Conservation (phyloP, 2,113 vertebrate genomes). For the Oceanites oceanicus region DNA sequence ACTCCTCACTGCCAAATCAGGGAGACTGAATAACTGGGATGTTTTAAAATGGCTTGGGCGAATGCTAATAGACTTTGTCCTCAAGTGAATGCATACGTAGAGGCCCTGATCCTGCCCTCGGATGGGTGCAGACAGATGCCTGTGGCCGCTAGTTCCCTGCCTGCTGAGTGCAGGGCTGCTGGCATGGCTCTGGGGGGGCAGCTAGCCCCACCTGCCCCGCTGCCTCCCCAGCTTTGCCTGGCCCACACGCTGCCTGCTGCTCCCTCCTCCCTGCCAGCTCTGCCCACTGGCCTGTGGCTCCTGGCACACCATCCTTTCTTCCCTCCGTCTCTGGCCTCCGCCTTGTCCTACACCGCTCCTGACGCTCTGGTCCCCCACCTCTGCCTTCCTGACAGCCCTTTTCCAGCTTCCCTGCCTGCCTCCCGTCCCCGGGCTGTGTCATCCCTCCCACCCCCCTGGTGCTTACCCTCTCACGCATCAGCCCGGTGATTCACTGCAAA, state of each 20-base stretch:
- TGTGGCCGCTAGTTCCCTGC: background rate
- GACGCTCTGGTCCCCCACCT: accelerated
- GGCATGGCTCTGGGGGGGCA: background rate
- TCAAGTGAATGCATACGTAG: accelerated
- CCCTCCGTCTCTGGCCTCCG: background rate
- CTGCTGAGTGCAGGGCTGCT: background rate
- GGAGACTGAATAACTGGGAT: background rate
- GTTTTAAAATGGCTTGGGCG: background rate
- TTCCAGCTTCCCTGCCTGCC: background rate
- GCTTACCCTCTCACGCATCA: background rate
- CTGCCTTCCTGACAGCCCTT: background rate
- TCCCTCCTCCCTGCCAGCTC: background rate
- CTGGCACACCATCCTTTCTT: background rate
- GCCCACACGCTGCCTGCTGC: background rate
- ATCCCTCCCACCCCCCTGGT: accelerated
- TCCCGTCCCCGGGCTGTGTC: background rate
- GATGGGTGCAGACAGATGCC: background rate
- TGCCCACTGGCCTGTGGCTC: background rate
- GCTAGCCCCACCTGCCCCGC: background rate
- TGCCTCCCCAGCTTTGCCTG: accelerated
- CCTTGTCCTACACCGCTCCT: no score
- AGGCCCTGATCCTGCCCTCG: background rate
- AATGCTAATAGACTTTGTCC: background rate
- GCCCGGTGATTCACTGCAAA: accelerated
- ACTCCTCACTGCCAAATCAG: background rate